A percentile compares a stretch with the other conserved stretches of the same genome.
These are phyloP conservation scores for Pollenia griseotomentosa DNA, from an alignment of 2,888 invertebrate species.

Conservation along the genomic window DNA sequence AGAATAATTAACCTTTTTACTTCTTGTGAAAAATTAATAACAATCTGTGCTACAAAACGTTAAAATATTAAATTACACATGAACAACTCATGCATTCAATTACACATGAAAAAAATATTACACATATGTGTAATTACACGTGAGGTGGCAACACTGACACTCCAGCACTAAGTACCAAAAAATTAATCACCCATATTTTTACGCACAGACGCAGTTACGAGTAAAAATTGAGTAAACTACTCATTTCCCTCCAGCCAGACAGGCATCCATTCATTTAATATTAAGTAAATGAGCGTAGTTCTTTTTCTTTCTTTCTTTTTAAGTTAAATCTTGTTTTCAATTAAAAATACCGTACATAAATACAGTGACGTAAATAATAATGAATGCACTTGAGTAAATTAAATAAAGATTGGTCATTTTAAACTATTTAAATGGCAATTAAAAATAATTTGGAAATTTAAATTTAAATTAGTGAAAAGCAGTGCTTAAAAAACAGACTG, in stretches of 20 bases:
- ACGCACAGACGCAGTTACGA: slow-evolving; percentile 44
- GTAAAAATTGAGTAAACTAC: slow-evolving; percentile 3
- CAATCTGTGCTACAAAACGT: too few species aligned
- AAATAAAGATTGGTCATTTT: not conserved
- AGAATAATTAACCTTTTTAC: too few species aligned
- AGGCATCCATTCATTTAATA: not conserved
- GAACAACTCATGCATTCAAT: too few species aligned
- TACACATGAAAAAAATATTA: too few species aligned
- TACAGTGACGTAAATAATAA: slow-evolving; percentile 5
- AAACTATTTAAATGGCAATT: not conserved
- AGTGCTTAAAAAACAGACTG: too few species aligned
- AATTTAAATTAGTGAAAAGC: too few species aligned
- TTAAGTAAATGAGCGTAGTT: slow-evolving; percentile 2
- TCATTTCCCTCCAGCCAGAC: not conserved
- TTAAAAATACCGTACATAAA: not conserved
- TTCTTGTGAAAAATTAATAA: too few species aligned
- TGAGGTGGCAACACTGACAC: too few species aligned
- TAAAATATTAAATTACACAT: too few species aligned
- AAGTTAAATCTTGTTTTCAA: slow-evolving; percentile 28
- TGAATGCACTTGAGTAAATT: not conserved
- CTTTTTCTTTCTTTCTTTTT: not conserved
- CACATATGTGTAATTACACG: too few species aligned
- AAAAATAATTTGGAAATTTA: not conserved
- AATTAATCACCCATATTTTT: slow-evolving; percentile 3
- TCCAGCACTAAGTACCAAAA: not conserved